Evolutionary conservation across 2,113 vertebrate genomes (phyloP).

Genomic region (Piaya cayana): DNA sequence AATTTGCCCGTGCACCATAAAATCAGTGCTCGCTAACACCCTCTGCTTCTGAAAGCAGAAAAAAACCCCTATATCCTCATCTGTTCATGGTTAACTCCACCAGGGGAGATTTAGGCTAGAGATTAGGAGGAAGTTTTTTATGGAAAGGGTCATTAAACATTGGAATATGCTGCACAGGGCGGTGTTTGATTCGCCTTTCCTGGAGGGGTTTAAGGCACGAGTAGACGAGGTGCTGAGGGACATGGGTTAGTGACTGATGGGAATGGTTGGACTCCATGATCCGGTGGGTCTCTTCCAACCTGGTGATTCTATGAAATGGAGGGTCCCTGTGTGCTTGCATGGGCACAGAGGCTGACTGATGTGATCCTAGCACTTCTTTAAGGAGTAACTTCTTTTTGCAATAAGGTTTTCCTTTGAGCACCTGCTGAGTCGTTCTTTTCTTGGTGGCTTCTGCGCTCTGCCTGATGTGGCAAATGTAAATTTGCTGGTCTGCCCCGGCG

Average conservation of each 20-base stretch:
- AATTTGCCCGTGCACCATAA: rapidly evolving
- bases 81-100: rapidly evolving
- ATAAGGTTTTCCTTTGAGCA: background rate
- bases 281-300: no score
- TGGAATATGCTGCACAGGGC: no score
- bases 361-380: rapidly evolving
- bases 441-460: background rate
- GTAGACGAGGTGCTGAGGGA: no score
- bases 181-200: no score
- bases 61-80: rapidly evolving
- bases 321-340: rapidly evolving
- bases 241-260: no score
- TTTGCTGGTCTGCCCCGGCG: background rate
- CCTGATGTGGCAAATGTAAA: background rate
- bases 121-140: no score
- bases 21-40: background rate
- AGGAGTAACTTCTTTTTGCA: background rate
- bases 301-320: no score
- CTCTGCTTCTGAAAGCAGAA: background rate
- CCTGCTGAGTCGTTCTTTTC: background rate
- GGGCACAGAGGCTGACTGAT: rapidly evolving
- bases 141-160: no score
- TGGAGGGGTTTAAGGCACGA: no score
- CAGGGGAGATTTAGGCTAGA: no score
- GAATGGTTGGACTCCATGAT: no score